Percentiles rank a stretch among this genome's conserved stretches.
These are phyloP conservation scores for Hololepta plana DNA, from an alignment of 2,888 invertebrate genomes.

Conservation along the genomic window DNA sequence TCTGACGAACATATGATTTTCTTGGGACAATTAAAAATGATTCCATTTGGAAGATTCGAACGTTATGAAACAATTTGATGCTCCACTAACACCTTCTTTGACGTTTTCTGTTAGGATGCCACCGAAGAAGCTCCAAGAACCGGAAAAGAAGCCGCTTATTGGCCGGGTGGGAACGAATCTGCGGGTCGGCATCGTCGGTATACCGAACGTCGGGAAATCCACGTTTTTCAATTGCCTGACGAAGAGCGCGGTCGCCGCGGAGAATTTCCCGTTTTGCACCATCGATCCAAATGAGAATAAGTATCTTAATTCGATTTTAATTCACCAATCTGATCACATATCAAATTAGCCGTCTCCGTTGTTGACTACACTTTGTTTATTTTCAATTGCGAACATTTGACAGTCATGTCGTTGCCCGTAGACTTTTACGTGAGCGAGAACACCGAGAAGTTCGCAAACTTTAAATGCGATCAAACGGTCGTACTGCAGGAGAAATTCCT, in stretches of 20 bases:
- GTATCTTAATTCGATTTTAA: conserved; percentile 40
- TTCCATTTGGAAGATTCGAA: no score
- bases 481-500: conserved; percentile 17
- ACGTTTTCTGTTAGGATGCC: no score
- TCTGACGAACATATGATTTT: no score
- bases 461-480: conserved; percentile 17
- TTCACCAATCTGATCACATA: no score
- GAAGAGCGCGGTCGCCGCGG: conserved; percentile 92
- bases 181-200: conserved; percentile 87
- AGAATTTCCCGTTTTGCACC: conserved; percentile 99
- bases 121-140: conserved; percentile 80
- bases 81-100: no score
- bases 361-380: no score
- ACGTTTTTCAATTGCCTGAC: conserved; percentile 99
- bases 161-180: conserved; percentile 92
- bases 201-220: conserved; percentile 98
- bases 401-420: no score
- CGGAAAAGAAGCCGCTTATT: conserved; percentile 76
- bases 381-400: no score
- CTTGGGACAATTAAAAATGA: no score
- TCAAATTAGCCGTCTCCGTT: no score
- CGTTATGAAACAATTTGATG: no score
- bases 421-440: conserved; percentile 12
- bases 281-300: conserved; percentile 99
- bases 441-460: conserved; percentile 11